Base-by-base conservation (phyloP, 2,113 vertebrate genomes). In the Varanus komodoensis region DNA sequence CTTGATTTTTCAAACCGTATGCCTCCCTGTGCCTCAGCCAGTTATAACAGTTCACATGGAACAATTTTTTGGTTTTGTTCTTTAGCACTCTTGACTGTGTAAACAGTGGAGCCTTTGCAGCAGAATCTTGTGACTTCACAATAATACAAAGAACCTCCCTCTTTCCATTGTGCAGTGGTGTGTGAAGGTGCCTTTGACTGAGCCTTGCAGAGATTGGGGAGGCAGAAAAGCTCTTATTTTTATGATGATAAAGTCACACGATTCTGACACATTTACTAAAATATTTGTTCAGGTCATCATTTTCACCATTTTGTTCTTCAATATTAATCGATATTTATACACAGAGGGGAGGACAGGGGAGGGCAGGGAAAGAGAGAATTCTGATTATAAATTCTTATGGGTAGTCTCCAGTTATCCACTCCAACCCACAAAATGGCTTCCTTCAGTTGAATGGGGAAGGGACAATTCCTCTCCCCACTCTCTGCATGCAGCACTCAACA, bases 51-150 rank as follows among this genome's bases (percentile, higher is more conserved):
- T 57, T 23, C 34, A 17, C 8, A 25, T 3, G 32, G 12, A 50
- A n/a, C 50, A 14, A n/a, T 77, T 87, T 19, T 2, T 4, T 9
- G 67, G 68, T 27, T 44, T 73, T 2, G 32, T 67, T 32, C 9
- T 27, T 17, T 50, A 75, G 69, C 32, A 82, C 15, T 2, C 32
- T 86, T 44, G 14, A 5, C 52, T 3, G 2, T 69, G 89, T 84
- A 88, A 86, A 67, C 64, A 52, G 61, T 4, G 50, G 57, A 68
- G 32, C 54, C 52, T 1, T 0, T 80, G 75, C 8, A 1, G 21
- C 0, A 0, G 9, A 32, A 19, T 9, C 4, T 0, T 17, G 0
- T 27, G 38, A 17, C 8, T 73, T 5, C 64, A 83, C 82, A 50
- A 38, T 38, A 23, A 48, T 19, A 82, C 64, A 57, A n/a, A 69